These are phyloP conservation scores for Gila robusta DNA, from an alignment of 2,797 vertebrate genomes.

Conservation along the genomic window DNA sequence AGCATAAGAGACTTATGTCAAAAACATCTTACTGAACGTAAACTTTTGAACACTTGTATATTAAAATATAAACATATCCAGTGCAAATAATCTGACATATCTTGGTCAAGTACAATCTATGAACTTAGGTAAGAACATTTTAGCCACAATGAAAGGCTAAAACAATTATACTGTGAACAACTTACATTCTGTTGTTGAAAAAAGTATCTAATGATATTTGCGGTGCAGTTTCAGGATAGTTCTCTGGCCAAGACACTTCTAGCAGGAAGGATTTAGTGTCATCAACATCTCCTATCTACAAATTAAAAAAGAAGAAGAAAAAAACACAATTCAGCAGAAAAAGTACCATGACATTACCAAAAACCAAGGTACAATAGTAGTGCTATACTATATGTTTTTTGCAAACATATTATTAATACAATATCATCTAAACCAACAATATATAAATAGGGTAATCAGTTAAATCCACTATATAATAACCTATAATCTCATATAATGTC, in stretches of 20 bases:
- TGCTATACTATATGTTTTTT: not conserved
- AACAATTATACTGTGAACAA: not conserved
- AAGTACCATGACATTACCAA: not conserved
- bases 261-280: conserved; percentile 93
- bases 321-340: not conserved
- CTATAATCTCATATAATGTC: not conserved
- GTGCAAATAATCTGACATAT: not conserved
- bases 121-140: not conserved
- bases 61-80: not conserved
- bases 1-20: too few species aligned
- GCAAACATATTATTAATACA: not conserved
- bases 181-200: conserved; percentile 97
- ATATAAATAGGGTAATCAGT: not conserved
- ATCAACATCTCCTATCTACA: conserved; percentile 90
- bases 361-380: not conserved
- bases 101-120: not conserved
- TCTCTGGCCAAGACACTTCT: conserved; percentile 92
- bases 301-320: not conserved
- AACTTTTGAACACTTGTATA: not conserved
- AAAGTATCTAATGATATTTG: conserved; percentile 91
- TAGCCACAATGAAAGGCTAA: not conserved
- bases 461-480: too few species aligned
- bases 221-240: conserved; percentile 91
- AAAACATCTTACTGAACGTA: too few species aligned
- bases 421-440: not conserved